These are phyloP conservation scores for Slavum lentiscoides DNA, from an alignment of 2,888 invertebrate genomes.

Conservation along the genomic window DNA sequence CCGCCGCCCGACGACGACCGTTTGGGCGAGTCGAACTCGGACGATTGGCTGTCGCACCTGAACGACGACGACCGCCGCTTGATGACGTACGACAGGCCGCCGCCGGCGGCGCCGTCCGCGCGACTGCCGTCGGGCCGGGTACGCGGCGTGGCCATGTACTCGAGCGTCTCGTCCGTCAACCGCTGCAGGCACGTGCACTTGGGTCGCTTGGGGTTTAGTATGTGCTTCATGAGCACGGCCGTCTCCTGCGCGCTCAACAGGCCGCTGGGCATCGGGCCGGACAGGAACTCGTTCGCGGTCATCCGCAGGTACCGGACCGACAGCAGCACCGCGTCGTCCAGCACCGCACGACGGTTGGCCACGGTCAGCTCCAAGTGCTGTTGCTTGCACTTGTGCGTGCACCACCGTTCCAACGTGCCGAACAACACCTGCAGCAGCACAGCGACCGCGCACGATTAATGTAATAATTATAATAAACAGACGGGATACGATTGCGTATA, in stretches of 20 bases:
- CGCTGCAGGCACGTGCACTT: slow-evolving; percentile 45
- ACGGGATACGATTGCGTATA: too few relatives aligned
- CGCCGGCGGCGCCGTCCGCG: neutral
- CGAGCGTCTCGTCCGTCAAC: slow-evolving; percentile 34
- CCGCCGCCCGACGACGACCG: neutral
- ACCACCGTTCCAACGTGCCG: slow-evolving; percentile 68
- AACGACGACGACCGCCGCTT: slow-evolving; percentile 41
- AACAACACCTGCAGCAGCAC: slow-evolving; percentile 62
- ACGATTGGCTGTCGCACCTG: slow-evolving; percentile 11
- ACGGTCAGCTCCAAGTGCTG: slow-evolving; percentile 63
- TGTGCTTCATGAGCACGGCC: slow-evolving; percentile 58
- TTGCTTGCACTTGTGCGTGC: slow-evolving; percentile 65
- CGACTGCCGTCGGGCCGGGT: neutral
- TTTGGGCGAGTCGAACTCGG: slow-evolving; percentile 40
- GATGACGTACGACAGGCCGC: slow-evolving; percentile 45
- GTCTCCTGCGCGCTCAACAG: slow-evolving; percentile 65
- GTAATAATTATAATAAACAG: too few relatives aligned
- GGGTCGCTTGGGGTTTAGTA: slow-evolving; percentile 55
- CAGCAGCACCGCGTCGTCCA: slow-evolving; percentile 63
- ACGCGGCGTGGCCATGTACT: slow-evolving; percentile 20
- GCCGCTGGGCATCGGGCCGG: slow-evolving; percentile 65
- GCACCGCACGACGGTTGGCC: slow-evolving; percentile 63
- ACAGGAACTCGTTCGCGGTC: slow-evolving; percentile 67
- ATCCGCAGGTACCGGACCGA: slow-evolving; percentile 71
- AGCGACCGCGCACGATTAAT: neutral